Conservation (phyloP, 2,797 vertebrate genomes). For the Momotus momota region DNA sequence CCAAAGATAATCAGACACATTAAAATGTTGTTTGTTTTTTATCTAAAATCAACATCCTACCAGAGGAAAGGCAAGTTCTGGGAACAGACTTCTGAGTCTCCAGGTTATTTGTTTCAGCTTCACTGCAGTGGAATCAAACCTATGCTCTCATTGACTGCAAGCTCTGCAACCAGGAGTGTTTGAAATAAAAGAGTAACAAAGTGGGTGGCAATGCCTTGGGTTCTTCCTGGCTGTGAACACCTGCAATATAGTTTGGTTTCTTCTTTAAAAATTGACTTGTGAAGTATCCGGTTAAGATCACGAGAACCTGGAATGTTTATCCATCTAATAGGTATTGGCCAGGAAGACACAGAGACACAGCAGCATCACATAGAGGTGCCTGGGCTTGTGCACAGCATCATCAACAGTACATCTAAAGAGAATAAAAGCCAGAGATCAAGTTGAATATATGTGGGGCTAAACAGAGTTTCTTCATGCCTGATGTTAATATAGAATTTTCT, state of each 20-base stretch:
- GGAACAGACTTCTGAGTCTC: neutral
- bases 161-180: neutral
- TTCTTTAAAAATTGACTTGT: neutral
- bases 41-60: neutral
- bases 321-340: neutral
- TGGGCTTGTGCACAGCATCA: neutral
- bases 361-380: fast-evolving
- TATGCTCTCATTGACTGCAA: neutral
- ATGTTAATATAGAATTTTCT: neutral
- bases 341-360: neutral
- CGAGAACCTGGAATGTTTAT: neutral
- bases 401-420: neutral
- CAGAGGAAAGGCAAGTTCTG: neutral
- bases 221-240: neutral
- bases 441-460: neutral
- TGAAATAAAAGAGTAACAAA: neutral
- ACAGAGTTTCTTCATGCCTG: neutral
- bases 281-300: neutral
- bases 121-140: neutral
- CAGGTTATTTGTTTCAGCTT: neutral
- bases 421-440: neutral
- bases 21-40: neutral
- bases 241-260: neutral
- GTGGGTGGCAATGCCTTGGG: neutral
- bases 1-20: neutral